Base-by-base conservation (phyloP, 2,888 invertebrate species). In the Herminia tarsipennalis region DNA sequence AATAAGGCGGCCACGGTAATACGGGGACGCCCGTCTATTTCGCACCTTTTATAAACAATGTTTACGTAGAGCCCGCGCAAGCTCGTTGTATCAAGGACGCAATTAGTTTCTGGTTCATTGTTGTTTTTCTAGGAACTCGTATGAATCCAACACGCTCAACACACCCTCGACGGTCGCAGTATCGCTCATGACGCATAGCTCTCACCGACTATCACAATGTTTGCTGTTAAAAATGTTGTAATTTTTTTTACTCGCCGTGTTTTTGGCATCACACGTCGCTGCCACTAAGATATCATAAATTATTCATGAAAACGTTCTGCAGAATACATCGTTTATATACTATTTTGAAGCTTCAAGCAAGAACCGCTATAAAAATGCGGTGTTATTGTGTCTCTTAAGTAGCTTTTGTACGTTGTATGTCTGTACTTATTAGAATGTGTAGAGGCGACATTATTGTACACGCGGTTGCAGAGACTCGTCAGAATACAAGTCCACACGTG, bases 1-100 rank as follows among this genome's bases (percentile, higher is more conserved):
- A 86, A 85, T 85, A 87, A 86, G 83, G 80, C 72, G 79, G 75
- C 78, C 77, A 78, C 70, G 68, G 81, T 74, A 74, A 76, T 77
- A 75, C 73, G 63, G 65, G 70, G 67, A 64, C 61, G 65, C 72
- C 56, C 64, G 65, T 78, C 76, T 80, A 76, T 83, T 79, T 80
- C 70, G 67, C 76, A 78, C 82, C 82, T 84, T 82, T 81, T 80
- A 75, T 77, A 81, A 81, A 81, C 78, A 80, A 72, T 80, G 78
- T 82, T 78, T 75, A 75, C 74, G 70, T 64, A 61, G 60, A 69
- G 62, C 68, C 64, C 65, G 66, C 69, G 65, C 66, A 56, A 42
- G 63, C 56, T 63, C 59, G 62, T 75, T 72, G 65, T 73, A 74
- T 73, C 72, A 70, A 81, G 73, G 70, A 76, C 69, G 75, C 79